phyloP scores from a whole-genome alignment of 2,888 invertebrate genomes.

The Ethmia dodecea region DNA sequence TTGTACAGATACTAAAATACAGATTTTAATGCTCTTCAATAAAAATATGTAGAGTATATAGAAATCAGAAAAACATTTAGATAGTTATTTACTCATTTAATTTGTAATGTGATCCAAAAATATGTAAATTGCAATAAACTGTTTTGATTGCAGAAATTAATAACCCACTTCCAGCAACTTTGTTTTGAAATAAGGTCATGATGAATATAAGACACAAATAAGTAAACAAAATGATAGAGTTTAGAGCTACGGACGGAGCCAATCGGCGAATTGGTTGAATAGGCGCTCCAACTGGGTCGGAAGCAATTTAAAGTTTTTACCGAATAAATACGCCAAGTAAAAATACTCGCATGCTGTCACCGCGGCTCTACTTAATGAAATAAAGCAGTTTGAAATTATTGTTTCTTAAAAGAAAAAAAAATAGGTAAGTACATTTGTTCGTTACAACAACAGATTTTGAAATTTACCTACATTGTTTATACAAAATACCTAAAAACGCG shows the following conservation, averaged over 20 bases:
- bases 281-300: constrained; percentile 60
- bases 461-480: too few relatives aligned
- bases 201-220: constrained; percentile 32
- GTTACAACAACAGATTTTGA: too few relatives aligned
- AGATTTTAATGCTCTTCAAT: too few relatives aligned
- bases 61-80: too few relatives aligned
- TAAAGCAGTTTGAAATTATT: constrained; percentile 6
- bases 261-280: constrained; percentile 63
- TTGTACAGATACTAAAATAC: too few relatives aligned
- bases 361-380: constrained; percentile 36
- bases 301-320: constrained; percentile 73
- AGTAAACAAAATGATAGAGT: constrained; percentile 44
- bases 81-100: too few relatives aligned
- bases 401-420: constrained; percentile 1
- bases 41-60: too few relatives aligned
- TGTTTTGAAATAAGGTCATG: constrained; percentile 24
- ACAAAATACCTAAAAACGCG: too few relatives aligned
- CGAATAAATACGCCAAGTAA: constrained; percentile 66
- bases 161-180: neutral
- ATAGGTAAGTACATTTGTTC: too few relatives aligned
- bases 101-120: too few relatives aligned
- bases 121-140: too few relatives aligned
- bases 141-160: neutral
- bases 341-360: constrained; percentile 45
- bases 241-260: constrained; percentile 45